Conservation (phyloP, 2,797 vertebrate genomes). For the Enteromius anoplus region DNA sequence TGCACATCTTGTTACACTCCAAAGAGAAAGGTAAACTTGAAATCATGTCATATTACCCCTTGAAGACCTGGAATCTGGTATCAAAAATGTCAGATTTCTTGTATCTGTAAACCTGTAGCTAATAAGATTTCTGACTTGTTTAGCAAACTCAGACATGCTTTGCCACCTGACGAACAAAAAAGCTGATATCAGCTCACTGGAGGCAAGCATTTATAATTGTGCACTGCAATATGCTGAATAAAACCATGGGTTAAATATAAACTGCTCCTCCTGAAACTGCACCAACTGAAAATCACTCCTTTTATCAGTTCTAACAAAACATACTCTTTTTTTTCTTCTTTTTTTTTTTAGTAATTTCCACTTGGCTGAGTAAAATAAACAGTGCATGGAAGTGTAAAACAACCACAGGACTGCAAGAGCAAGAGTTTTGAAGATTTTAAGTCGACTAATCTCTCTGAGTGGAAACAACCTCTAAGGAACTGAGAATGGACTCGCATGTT, state of each 20-base stretch:
- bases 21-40: too few species aligned
- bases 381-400: neutral
- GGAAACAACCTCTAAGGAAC: neutral
- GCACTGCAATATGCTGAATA: neutral
- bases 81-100: neutral
- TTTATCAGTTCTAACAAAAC: neutral
- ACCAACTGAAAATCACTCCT: neutral
- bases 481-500: neutral
- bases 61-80: neutral
- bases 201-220: conserved; percentile 1
- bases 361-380: neutral
- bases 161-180: conserved; percentile 8
- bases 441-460: conserved; percentile 27
- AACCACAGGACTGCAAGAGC: neutral
- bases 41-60: too few species aligned
- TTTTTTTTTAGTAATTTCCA: neutral
- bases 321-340: neutral
- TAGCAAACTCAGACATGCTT: conserved; percentile 6
- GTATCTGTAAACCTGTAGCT: neutral
- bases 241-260: conserved; percentile 5
- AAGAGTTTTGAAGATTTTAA: neutral
- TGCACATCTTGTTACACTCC: too few species aligned
- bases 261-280: neutral
- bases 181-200: conserved; percentile 14
- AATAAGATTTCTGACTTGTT: neutral